phyloP scores from a whole-genome alignment of 2,797 vertebrate species.

The Sebastes kiyomatsui region DNA sequence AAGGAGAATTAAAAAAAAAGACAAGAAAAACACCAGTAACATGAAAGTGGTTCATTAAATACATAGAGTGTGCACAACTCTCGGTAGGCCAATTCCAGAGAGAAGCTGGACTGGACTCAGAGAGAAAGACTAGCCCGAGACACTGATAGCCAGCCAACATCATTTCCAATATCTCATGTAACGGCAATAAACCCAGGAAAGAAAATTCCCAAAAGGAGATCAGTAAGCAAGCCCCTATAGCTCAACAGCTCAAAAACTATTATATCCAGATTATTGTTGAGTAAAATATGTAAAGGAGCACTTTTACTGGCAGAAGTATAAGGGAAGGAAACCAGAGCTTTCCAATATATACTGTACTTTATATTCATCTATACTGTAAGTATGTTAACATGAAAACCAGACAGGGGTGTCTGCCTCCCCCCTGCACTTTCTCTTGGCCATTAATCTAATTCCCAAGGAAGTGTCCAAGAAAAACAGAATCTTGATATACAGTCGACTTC shows the following conservation, averaged over 20 bases:
- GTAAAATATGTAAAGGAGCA: neutral
- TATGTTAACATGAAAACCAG: neutral
- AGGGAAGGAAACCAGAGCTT: neutral
- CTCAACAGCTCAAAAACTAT: neutral
- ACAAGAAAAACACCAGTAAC: conserved; percentile 1
- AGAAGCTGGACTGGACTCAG: neutral
- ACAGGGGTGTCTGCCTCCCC: neutral
- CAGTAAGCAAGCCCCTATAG: neutral
- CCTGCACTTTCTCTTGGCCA: neutral
- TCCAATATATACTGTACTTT: neutral
- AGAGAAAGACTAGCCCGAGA: neutral
- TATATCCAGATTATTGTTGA: neutral
- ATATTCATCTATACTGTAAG: neutral
- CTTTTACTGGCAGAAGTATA: neutral
- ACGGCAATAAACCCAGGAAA: neutral
- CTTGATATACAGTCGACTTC: neutral
- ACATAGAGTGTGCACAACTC: neutral
- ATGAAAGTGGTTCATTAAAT: conserved; percentile 12
- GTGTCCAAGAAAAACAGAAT: conserved; percentile 15
- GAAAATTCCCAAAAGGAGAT: neutral
- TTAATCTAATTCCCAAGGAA: neutral
- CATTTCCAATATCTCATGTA: conserved; percentile 1
- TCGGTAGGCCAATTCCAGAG: neutral
- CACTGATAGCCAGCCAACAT: neutral
- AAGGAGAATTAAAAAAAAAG: neutral